Conservation (phyloP, 2,797 vertebrate species). For the Salarias fasciatus region DNA sequence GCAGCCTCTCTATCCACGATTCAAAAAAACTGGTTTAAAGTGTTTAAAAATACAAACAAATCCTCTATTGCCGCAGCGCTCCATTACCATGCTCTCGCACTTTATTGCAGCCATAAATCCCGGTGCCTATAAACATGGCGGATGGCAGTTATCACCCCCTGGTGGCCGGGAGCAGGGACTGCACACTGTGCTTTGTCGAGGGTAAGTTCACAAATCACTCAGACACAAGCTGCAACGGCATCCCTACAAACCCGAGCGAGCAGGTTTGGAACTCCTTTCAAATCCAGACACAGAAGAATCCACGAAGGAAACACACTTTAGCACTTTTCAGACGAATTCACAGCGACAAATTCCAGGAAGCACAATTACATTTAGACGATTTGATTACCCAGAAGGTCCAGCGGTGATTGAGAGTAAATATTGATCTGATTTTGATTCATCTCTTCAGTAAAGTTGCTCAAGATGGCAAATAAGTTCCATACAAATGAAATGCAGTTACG, state of each 20-base stretch:
- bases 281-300: background rate
- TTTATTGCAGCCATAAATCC: slow-evolving; percentile 51
- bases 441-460: no score
- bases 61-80: slow-evolving; percentile 29
- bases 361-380: slow-evolving; percentile 18
- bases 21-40: slow-evolving; percentile 15
- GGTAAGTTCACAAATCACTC: background rate
- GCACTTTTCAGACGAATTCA: slow-evolving; percentile 1
- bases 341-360: background rate
- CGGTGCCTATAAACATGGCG: slow-evolving; percentile 22
- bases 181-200: slow-evolving; percentile 7
- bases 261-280: slow-evolving; percentile 6
- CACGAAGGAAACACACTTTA: slow-evolving; percentile 7
- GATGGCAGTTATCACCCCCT: slow-evolving; percentile 67
- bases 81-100: slow-evolving; percentile 19
- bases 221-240: background rate
- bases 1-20: slow-evolving; percentile 1
- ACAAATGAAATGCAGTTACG: no score
- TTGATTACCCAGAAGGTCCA: no score
- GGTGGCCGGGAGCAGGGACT: slow-evolving; percentile 49
- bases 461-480: no score
- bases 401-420: no score
- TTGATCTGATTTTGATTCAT: no score
- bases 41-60: slow-evolving; percentile 7
- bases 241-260: slow-evolving; percentile 9